Evolutionary conservation across 2,888 invertebrate genomes (phyloP), one percentile per base, ranked within the genome.

Genomic region (Shargacucullia verbasci): DNA sequence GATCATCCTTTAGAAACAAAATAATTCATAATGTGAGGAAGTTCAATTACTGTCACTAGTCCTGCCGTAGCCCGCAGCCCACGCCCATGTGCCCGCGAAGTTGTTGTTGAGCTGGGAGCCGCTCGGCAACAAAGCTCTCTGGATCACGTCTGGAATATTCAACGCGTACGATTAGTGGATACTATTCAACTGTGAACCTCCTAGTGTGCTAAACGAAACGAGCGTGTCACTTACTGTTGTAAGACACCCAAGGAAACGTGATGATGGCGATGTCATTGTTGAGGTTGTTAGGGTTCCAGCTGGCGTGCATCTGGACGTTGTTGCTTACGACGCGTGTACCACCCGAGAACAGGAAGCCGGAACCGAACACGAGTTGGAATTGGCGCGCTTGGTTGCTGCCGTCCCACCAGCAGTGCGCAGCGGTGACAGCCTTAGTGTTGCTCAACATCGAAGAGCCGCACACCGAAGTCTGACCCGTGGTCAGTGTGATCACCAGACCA

Each of bases 51-150:
- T 41, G 62, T 88, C 87, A 11, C 81, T 79, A n/a, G 82, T 84
- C 35, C 77, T 78, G 15, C 89, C 90, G 70, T 83, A 89, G 20
- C 89, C 89, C 2, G 85, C 84, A 6, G 88, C 87, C 5, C 75
- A 69, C 2, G 82, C 86, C 53, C 70, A 71, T 2, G 57, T 58
- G 10, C 84, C 85, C 2, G 44, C 82, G 61, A 82, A 87, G 55
- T 78, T 74, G 49, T 60, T 75, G 60, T 70, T 73, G 10, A 75
- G 61, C 44, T 68, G 55, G 0, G 70, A 34, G 14, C 83, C 84
- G 15, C 79, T 69, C 0, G 88, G 82, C 1, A 89, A 54, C 0
- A 64, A 25, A 38, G 89, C 79, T n/a, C 74, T 75, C 54, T 79
- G 76, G 53, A 90, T 86, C 14, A 41, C 45, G 38, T 78, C 87